Evolutionary conservation across 2,888 invertebrate species (phyloP).

Genomic region (Azorinus chamasolen): DNA sequence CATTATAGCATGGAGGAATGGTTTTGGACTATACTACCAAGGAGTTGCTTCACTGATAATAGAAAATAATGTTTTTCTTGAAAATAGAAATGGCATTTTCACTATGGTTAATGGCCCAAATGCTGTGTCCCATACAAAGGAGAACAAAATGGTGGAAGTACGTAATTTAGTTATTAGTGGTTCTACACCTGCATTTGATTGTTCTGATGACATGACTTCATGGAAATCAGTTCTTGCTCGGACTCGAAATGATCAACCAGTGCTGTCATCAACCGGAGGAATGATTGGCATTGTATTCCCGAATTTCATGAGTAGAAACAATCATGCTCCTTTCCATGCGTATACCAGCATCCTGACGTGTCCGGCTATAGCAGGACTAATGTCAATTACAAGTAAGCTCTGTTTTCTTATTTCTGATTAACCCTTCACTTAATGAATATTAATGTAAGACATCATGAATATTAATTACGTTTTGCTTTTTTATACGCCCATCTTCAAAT

Average conservation of each 20-base stretch:
- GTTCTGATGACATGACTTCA: conserved; percentile 65
- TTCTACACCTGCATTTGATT: conserved; percentile 72
- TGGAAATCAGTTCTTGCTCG: conserved; percentile 51
- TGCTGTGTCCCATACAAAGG: conserved; percentile 61
- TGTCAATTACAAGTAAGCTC: conserved; percentile 51
- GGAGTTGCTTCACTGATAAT: conserved; percentile 44
- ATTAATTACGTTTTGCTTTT: too few species aligned
- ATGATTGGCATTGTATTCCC: conserved; percentile 73
- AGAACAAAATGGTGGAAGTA: conserved; percentile 67
- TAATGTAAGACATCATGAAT: too few species aligned
- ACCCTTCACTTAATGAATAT: too few species aligned
- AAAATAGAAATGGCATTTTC: conserved; percentile 77
- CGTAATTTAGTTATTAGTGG: conserved; percentile 77
- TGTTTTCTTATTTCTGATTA: too few species aligned
- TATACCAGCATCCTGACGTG: conserved; percentile 75
- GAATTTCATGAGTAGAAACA: conserved; percentile 67
- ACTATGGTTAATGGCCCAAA: conserved; percentile 75
- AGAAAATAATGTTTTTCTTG: conserved; percentile 67
- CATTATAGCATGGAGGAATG: conserved; percentile 75
- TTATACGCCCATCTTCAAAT: too few species aligned
- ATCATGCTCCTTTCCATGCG: conserved; percentile 77
- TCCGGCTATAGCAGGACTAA: conserved; percentile 68
- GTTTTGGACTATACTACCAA: conserved; percentile 80
- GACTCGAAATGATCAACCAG: conserved; percentile 33
- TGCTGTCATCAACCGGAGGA: conserved; percentile 24